A percentile compares a stretch with the other conserved stretches of the same genome.
phyloP scores from a whole-genome alignment of 2,888 invertebrate genomes.

The Bhutanitis thaidina region DNA sequence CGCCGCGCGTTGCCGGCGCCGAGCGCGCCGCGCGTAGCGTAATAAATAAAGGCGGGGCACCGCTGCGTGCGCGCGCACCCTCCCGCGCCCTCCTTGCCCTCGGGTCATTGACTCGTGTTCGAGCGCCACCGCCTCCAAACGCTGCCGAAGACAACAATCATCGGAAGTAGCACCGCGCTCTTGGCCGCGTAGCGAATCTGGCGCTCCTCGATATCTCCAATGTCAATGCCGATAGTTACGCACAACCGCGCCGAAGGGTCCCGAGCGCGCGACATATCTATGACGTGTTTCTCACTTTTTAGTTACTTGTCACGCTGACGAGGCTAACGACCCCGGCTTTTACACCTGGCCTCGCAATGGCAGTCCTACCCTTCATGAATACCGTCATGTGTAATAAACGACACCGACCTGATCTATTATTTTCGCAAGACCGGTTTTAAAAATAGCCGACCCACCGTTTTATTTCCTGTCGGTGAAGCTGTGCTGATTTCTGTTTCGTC shows the following conservation, averaged over 20 bases:
- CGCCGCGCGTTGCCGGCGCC: conserved; percentile 48
- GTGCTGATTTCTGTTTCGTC: conserved; percentile 31
- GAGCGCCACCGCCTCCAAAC: conserved; percentile 43
- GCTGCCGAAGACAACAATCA: conserved; percentile 62
- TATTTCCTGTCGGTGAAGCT: conserved; percentile 39
- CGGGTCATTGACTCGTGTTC: conserved; percentile 72
- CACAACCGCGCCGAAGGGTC: conserved; percentile 26
- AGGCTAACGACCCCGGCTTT: conserved; percentile 49
- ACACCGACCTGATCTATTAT: conserved; percentile 29
- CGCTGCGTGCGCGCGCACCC: conserved; percentile 77
- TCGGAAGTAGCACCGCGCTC: conserved; percentile 54
- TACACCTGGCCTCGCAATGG: conserved; percentile 41
- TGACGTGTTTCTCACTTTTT: conserved; percentile 21
- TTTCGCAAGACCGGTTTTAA: conserved; percentile 41
- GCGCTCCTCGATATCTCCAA: conserved; percentile 46
- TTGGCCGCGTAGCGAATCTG: conserved; percentile 45
- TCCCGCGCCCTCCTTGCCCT: conserved; percentile 67
- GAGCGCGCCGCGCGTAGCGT: conserved; percentile 69
- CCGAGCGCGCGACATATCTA: conserved; percentile 23
- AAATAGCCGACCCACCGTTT: conserved; percentile 40
- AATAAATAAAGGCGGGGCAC: conserved; percentile 80
- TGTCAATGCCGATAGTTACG: conserved; percentile 66
- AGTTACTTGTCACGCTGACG: conserved; percentile 37
- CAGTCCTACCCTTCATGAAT: conserved; percentile 30
- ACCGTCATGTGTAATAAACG: conserved; percentile 7